Evolutionary conservation across 1,140 invertebrate genomes (phyloP), one percentile per base, ranked within the genome.

Genomic region (Tenebrio molitor): DNA sequence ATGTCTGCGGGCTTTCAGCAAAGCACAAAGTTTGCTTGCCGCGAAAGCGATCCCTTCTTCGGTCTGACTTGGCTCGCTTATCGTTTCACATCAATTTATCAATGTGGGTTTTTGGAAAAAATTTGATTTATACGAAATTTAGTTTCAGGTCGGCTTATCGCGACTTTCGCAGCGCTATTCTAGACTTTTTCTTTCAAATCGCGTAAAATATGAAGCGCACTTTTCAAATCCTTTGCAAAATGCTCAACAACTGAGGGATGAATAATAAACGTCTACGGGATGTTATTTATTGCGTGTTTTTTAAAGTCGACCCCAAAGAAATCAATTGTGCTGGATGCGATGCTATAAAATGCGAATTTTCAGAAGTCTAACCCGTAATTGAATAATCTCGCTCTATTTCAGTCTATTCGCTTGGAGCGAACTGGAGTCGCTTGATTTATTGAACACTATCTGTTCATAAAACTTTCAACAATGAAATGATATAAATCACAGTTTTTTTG

Each of bases 121-220:
- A 33, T n/a, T 33, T 33, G 29, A 33, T 33, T 5, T 33, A 33
- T 33, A 33, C 29, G 4, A 33, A 33, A 33, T 33, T 33, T 33
- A 33, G 29, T 33, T 33, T 5, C 29, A 10, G n/a, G n/a, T n/a
- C n/a, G n/a, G n/a, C n/a, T 33, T 33, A 33, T 33, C 29, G 29
- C 29, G 10, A 33, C 29, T 33, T 33, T 33, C 29, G 29, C 29
- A 33, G 29, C 29, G 29, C 29, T 44, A 6, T 44, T 12, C 41
- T 17, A 44, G 41, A 44, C 41, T 12, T 44, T 44, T 44, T 44
- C 41, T 14, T 44, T 14, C 16, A 44, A 44, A 44, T 44, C 12
- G n/a, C 12, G 12, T 44, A 44, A 44, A 44, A 14, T 44, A 14
- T 14, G 16, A 14, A 44, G 16, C 16, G 6, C n/a, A 44, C 16